Conservation (phyloP, 2,113 vertebrate genomes). For the Turdus rufiventris region DNA sequence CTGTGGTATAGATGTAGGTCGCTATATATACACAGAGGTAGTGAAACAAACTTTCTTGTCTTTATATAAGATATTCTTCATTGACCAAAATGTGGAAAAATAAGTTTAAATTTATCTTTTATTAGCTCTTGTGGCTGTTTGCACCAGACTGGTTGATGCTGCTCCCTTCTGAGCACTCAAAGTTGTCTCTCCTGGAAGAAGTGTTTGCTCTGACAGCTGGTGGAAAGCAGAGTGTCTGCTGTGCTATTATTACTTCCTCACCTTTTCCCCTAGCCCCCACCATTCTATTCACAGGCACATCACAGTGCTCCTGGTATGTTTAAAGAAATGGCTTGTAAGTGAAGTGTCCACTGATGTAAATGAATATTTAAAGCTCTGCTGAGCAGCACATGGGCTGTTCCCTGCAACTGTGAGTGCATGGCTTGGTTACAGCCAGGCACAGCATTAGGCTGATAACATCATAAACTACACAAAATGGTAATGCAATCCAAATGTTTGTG, state of each 20-base stretch:
- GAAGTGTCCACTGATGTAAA: background rate
- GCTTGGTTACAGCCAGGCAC: background rate
- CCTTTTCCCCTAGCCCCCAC: background rate
- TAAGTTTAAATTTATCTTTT: background rate
- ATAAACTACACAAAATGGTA: background rate
- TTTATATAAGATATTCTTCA: background rate
- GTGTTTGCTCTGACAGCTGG: background rate
- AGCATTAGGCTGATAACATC: slow-evolving; percentile 4
- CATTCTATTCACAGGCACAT: background rate
- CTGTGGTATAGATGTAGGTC: background rate
- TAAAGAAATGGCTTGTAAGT: background rate
- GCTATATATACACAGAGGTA: background rate
- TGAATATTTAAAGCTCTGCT: background rate
- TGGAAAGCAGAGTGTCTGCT: background rate
- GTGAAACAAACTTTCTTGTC: background rate
- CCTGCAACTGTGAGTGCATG: background rate
- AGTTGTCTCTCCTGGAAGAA: background rate
- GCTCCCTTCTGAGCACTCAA: background rate
- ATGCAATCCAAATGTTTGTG: background rate
- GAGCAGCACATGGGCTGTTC: background rate
- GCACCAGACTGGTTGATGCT: background rate
- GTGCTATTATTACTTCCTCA: background rate
- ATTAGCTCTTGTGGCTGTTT: background rate
- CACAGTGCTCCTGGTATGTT: background rate
- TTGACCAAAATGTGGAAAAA: background rate